A percentile compares a stretch with the other conserved stretches of the same genome.
Evolutionary conservation across 1,140 invertebrate genomes (phyloP).

Genomic region (Drosophila biarmipes): DNA sequence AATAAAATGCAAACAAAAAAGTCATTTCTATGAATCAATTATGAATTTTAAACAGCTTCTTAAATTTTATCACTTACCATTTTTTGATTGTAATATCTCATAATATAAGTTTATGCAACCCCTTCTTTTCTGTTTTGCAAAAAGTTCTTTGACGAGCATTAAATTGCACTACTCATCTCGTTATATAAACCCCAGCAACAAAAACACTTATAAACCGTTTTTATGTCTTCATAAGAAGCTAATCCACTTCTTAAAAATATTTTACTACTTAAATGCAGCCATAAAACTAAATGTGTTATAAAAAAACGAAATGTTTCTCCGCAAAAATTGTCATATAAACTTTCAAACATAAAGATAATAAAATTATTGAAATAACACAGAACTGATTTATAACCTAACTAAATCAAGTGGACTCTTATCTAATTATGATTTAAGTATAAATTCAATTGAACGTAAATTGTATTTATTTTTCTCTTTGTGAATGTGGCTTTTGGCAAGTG

Average conservation of each 20-base stretch:
- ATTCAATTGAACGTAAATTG: too few relatives aligned
- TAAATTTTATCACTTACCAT: too few relatives aligned
- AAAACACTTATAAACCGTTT: slow-evolving; percentile 20
- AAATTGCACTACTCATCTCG: not conserved
- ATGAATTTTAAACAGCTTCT: too few relatives aligned
- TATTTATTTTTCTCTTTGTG: too few relatives aligned
- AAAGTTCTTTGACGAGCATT: not conserved
- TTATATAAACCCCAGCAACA: not conserved
- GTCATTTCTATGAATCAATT: too few relatives aligned
- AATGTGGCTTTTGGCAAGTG: too few relatives aligned
- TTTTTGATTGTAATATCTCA: too few relatives aligned
- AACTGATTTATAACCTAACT: too few relatives aligned
- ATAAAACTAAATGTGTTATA: not conserved
- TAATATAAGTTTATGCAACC: not conserved
- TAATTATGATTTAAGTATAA: too few relatives aligned
- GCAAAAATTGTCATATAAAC: not conserved
- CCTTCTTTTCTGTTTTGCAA: not conserved
- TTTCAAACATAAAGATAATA: not conserved
- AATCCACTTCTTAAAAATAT: not conserved
- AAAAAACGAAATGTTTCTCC: not conserved
- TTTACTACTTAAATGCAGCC: not conserved
- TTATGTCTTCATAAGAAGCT: slow-evolving; percentile 7
- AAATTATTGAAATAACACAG: not conserved
- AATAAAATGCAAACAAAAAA: too few relatives aligned
- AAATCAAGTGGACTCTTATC: too few relatives aligned